Conservation (phyloP, 2,888 invertebrate species). For the Lycophotia porphyrea region DNA sequence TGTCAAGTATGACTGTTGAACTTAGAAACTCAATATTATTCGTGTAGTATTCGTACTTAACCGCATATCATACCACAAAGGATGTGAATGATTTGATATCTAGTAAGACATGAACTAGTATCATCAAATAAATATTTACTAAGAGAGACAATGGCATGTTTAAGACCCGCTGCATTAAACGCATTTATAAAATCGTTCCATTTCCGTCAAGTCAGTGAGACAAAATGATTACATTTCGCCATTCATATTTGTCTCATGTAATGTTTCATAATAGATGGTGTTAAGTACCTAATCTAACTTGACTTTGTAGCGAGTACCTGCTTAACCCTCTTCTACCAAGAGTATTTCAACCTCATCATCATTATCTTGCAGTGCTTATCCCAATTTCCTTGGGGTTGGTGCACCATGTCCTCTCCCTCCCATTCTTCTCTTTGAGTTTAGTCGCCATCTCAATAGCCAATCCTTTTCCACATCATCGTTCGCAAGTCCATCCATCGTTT, state of each 20-base stretch:
- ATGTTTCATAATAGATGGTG: no score
- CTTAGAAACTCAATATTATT: constrained; percentile 27
- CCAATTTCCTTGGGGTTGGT: neutral
- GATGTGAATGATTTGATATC: constrained; percentile 12
- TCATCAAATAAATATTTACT: constrained; percentile 26
- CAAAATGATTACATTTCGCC: neutral
- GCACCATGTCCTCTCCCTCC: neutral
- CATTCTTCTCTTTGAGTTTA: neutral
- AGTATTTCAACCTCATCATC: neutral
- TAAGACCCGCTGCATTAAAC: neutral
- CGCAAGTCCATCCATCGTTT: neutral
- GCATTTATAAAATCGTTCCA: neutral
- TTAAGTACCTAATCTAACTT: neutral
- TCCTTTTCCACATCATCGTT: neutral
- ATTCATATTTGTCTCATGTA: no score
- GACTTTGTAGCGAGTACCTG: neutral
- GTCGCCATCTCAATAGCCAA: neutral
- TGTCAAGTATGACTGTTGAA: constrained; percentile 51
- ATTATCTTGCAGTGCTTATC: neutral
- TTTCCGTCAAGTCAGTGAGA: neutral
- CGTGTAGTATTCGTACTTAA: neutral
- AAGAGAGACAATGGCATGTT: neutral
- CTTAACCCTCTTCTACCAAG: neutral
- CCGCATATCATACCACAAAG: constrained; percentile 9
- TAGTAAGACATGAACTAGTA: constrained; percentile 8